Conservation (phyloP, 2,888 invertebrate species). For the Ormyrus pomaceus region DNA sequence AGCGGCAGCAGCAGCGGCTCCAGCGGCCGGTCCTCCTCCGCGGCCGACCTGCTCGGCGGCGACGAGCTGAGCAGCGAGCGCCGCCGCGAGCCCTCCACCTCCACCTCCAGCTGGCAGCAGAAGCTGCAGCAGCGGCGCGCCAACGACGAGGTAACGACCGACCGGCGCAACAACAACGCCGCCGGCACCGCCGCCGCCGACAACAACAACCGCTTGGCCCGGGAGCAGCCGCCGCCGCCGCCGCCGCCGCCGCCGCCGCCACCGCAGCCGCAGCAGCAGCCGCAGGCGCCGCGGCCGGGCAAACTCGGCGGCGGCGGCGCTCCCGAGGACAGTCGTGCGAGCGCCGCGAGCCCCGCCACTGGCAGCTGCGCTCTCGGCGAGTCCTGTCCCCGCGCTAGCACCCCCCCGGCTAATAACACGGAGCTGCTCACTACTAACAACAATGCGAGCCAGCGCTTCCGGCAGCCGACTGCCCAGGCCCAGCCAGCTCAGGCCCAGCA, state of each 20-base stretch:
- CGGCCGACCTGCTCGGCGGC: conserved; percentile 64
- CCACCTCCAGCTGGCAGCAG: conserved; percentile 1
- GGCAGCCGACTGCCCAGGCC: no score
- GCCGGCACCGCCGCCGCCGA: conserved; percentile 49
- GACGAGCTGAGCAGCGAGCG: conserved; percentile 60
- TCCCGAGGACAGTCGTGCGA: no score
- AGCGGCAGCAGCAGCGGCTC: conserved; percentile 64
- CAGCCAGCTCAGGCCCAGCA: not conserved
- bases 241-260: not conserved
- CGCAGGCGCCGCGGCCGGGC: no score
- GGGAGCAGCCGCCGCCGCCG: conserved; percentile 36
- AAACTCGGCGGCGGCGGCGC: no score
- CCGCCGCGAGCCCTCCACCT: conserved; percentile 37
- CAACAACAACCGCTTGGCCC: conserved; percentile 63
- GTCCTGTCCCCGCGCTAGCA: not conserved
- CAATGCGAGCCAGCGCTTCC: conserved; percentile 61
- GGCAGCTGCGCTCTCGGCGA: no score
- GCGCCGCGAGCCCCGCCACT: no score
- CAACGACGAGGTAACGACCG: conserved; percentile 67
- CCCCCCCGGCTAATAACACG: conserved; percentile 63
- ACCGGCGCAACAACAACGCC: conserved; percentile 56
- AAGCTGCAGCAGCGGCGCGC: conserved; percentile 59
- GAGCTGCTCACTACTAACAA: conserved; percentile 67
- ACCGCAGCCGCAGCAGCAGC: not conserved
- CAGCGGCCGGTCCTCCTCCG: conserved; percentile 72